Evolutionary conservation across 1,140 invertebrate species (phyloP).

Genomic region (Ladona fulva): DNA sequence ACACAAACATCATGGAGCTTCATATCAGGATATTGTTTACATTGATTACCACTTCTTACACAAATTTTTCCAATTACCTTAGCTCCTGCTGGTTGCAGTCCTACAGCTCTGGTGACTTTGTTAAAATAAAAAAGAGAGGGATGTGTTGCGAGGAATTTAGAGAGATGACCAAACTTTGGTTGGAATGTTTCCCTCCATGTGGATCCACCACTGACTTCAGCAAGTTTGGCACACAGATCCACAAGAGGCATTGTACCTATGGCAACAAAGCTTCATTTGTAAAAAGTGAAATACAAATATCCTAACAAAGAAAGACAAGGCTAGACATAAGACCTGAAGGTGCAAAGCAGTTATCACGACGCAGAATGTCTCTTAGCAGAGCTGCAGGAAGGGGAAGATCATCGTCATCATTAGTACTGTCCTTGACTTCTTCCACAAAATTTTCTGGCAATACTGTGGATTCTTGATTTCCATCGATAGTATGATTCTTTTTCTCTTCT

Average conservation of each 20-base stretch:
- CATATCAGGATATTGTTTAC: too few species aligned
- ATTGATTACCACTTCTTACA: too few species aligned
- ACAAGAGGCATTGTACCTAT: not conserved
- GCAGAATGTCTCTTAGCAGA: not conserved
- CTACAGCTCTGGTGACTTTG: not conserved
- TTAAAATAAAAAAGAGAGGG: not conserved
- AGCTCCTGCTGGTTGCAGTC: not conserved
- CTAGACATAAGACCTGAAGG: not conserved
- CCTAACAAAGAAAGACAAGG: not conserved
- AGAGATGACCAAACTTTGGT: not conserved
- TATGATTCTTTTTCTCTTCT: not conserved
- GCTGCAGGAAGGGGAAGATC: not conserved
- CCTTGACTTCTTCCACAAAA: not conserved
- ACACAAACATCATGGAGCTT: too few species aligned
- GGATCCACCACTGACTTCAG: not conserved
- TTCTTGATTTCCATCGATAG: not conserved
- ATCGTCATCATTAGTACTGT: not conserved
- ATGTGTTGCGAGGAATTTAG: not conserved
- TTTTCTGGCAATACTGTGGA: not conserved
- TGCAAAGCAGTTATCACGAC: not conserved
- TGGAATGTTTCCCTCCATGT: conserved; percentile 3
- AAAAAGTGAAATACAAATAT: not conserved
- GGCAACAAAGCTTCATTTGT: not conserved
- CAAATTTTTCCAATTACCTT: not conserved
- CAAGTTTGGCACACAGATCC: not conserved